A percentile compares a stretch with the other conserved stretches of the same genome.
Evolutionary conservation across 64 coral and sea anemone genomes (phyloP).

Genomic region (Stylophora pistillata): DNA sequence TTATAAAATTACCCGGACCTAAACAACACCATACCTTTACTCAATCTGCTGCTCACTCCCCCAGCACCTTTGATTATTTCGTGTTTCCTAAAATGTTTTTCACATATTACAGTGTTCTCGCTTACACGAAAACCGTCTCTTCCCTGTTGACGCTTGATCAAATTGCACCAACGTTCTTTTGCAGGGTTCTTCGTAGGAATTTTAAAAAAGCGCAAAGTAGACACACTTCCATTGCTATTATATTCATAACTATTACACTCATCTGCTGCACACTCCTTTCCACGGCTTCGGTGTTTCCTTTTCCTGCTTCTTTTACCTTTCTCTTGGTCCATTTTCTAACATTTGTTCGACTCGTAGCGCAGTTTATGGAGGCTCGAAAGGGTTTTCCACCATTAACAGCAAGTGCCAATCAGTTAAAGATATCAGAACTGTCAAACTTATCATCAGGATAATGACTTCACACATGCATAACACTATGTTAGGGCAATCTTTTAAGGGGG

Average conservation of each 20-base stretch:
- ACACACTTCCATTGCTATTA: constrained; percentile 42
- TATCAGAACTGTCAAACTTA: too few relatives aligned
- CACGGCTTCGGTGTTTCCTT: constrained; percentile 39
- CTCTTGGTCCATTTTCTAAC: constrained; percentile 1
- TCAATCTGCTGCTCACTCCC: constrained; percentile 33
- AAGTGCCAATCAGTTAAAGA: too few relatives aligned
- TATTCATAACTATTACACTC: constrained; percentile 47
- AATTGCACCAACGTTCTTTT: constrained; percentile 42
- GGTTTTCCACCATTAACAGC: too few relatives aligned
- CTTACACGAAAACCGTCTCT: constrained; percentile 46
- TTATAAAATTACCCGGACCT: too few relatives aligned
- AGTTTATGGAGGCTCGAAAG: too few relatives aligned
- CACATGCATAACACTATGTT: too few relatives aligned
- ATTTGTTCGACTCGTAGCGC: neutral
- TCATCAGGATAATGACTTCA: too few relatives aligned
- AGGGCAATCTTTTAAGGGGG: too few relatives aligned
- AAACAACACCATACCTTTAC: constrained; percentile 21
- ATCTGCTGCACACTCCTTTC: constrained; percentile 44
- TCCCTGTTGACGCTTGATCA: constrained; percentile 47
- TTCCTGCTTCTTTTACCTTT: too few relatives aligned
- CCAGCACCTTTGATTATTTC: constrained; percentile 20
- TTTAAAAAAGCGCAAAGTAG: constrained; percentile 17
- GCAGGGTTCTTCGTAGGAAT: constrained; percentile 11
- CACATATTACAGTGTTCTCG: constrained; percentile 37
- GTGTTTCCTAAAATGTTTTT: constrained; percentile 38